Base-by-base conservation (phyloP, 2,113 vertebrate species). In the Lamprologus callipterus region DNA sequence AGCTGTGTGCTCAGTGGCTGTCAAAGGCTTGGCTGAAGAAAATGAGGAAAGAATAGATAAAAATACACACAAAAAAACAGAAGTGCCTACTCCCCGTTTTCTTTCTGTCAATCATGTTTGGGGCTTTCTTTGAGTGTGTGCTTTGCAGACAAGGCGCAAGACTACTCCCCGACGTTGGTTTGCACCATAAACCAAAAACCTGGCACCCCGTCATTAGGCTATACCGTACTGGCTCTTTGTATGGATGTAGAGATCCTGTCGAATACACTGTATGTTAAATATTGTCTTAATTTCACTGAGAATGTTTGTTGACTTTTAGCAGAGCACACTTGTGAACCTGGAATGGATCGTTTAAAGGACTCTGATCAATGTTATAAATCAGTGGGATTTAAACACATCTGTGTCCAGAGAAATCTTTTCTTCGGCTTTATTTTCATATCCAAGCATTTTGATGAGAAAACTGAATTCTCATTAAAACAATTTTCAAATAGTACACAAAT, bases 81-180 rank as follows among this genome's bases (percentile, higher is more conserved):
- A 96, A 96, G 96, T 96, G 95, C 95, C 96, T 96, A 93, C 82
- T 94, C 88, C 89, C 80, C 21, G 79, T 89, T 94, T 92, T 89
- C 81, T 89, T 73, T 91, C 80, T 84, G 91, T 90, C 60, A 87
- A 9, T 81, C 31, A 31, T 84, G 83, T 91, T 87, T 79, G 87
- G 37, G 89, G 87, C 86, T 93, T 88, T 89, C 80, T 85, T 26
- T 78, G 53, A 65, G 83, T 82, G 86, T 82, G 83, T 91, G 90
- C 88, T 87, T 63, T 60, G 37, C 87, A 80, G 58, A 82, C 21
- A 75, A 80, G 65, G 58, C 37, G 80, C 82, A 54, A 80, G 85
- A 73, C 49, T n/a, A 16, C 70, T 57, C 81, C 37, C 57, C 60
- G 84, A 90, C 37, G 12, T 81, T 16, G 68, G 86, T 92, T 94